Evolutionary conservation across 2,888 invertebrate species (phyloP).

Genomic region (Stenodema calcarata): DNA sequence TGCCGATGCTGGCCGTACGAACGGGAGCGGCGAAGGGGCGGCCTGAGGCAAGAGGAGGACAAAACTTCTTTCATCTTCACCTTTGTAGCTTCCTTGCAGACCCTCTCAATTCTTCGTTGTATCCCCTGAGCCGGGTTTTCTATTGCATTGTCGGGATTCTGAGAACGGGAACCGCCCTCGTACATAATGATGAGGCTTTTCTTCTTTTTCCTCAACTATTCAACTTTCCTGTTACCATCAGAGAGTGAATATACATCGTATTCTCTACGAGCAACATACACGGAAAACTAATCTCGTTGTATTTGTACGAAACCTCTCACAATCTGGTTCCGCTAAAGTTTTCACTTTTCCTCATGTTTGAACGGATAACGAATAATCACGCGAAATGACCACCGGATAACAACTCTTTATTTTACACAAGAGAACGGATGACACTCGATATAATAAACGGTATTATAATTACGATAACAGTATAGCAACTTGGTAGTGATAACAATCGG

Average conservation of each 20-base stretch:
- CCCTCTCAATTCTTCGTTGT: neutral
- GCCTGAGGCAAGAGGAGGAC: neutral
- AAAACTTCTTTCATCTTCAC: conserved; percentile 2
- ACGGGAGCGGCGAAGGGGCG: neutral
- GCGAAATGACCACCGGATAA: no score
- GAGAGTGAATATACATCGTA: neutral
- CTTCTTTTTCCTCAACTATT: neutral
- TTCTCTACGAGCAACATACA: neutral
- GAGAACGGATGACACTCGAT: no score
- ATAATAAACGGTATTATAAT: no score
- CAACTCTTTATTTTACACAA: no score
- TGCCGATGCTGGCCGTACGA: neutral
- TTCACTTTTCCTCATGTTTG: no score
- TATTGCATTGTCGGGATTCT: neutral
- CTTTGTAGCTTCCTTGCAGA: neutral
- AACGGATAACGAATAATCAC: no score
- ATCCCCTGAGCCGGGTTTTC: neutral
- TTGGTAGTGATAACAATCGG: no score
- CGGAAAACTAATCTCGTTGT: neutral
- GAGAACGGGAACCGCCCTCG: neutral
- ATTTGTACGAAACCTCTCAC: no score
- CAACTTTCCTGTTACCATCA: neutral
- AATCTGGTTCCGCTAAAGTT: no score
- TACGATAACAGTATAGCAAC: no score
- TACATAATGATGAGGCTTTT: neutral